phyloP scores from a whole-genome alignment of 2,888 invertebrate genomes.

The Lissocephala sabroskyi region DNA sequence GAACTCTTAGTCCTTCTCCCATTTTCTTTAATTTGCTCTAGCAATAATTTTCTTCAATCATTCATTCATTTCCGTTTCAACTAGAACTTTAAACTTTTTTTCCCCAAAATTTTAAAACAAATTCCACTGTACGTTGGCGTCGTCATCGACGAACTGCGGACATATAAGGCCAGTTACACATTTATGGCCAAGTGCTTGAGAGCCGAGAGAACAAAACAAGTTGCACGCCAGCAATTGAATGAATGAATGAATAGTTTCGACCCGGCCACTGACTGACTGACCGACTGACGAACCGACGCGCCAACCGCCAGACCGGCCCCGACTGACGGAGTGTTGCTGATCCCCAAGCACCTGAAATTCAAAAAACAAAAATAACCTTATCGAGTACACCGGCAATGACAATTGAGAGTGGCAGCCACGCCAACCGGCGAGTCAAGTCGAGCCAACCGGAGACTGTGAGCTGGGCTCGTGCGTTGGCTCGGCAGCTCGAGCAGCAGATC shows the following conservation, averaged over 20 bases:
- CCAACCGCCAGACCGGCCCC: constrained; percentile 9
- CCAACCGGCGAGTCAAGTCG: no score
- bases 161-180: constrained; percentile 27
- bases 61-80: no score
- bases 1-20: no score
- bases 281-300: constrained; percentile 13
- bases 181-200: constrained; percentile 38
- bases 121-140: no score
- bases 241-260: constrained; percentile 55
- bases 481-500: constrained; percentile 36
- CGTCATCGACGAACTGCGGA: no score
- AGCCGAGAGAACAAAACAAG: constrained; percentile 43
- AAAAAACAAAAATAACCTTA: constrained; percentile 50
- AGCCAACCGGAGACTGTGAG: no score
- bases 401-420: constrained; percentile 42
- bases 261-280: constrained; percentile 51
- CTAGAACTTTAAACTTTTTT: no score
- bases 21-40: no score
- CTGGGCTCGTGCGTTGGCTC: not conserved
- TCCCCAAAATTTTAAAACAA: no score
- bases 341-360: constrained; percentile 66
- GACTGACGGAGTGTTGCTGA: no score
- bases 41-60: no score
- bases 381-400: constrained; percentile 51
- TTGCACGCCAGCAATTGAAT: constrained; percentile 45